Percentiles rank a stretch among this genome's conserved stretches.
phyloP scores from a whole-genome alignment of 2,888 invertebrate species.

The Iphiclides podalirius region DNA sequence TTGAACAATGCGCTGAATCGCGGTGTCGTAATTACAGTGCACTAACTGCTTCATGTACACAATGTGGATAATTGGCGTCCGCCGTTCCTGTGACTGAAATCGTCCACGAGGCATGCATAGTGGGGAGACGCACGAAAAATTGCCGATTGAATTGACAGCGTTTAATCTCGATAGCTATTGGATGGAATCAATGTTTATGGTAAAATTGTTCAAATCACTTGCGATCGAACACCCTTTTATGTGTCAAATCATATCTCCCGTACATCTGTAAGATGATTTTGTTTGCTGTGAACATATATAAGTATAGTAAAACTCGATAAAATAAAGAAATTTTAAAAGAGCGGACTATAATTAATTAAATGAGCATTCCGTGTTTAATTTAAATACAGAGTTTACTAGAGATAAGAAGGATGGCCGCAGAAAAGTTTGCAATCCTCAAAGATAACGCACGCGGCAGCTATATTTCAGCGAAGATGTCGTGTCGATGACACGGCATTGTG shows the following conservation, averaged over 20 bases:
- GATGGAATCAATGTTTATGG: too few species aligned
- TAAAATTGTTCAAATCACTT: too few species aligned
- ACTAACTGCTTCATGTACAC: constrained; percentile 65
- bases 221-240: too few species aligned
- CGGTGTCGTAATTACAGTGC: constrained; percentile 61
- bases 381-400: neutral
- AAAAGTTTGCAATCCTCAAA: constrained; percentile 38
- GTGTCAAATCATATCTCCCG: too few species aligned
- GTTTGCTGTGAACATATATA: too few species aligned
- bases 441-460: constrained; percentile 37
- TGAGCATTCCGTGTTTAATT: neutral
- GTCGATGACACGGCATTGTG: constrained; percentile 62
- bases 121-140: constrained; percentile 42
- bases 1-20: constrained; percentile 75
- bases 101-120: constrained; percentile 57
- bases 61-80: constrained; percentile 67
- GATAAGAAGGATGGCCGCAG: constrained; percentile 23
- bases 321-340: too few species aligned
- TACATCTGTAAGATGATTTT: too few species aligned
- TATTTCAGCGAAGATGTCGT: constrained; percentile 47
- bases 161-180: constrained; percentile 4
- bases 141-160: constrained; percentile 19
- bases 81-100: constrained; percentile 63
- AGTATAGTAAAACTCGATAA: too few species aligned
- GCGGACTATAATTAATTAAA: too few species aligned